Evolutionary conservation across 2,888 invertebrate genomes (phyloP), one percentile per base, ranked within the genome.

Genomic region (Harpalus rufipes): DNA sequence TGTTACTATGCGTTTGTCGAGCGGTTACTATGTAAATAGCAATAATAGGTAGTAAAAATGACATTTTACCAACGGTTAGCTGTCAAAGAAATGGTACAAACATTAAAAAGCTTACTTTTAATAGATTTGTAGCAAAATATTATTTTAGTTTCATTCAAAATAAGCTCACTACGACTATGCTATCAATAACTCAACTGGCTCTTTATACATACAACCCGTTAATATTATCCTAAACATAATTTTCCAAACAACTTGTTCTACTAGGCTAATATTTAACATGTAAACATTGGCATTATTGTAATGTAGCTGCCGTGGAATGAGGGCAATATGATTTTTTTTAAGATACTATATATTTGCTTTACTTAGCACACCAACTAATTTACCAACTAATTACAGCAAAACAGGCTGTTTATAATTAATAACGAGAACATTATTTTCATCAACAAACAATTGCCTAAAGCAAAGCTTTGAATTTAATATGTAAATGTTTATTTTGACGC

Each of bases 191-290:
- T 68, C 68, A 25, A 63, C 5, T 68, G 39, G 12, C 25, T 68
- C 68, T 12, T 7, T 39, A 7, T 39, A 32, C 25, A 7, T 39
- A 32, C 12, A 63, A 63, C 63, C 10, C 14, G n/a, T 68, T 10
- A 68, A 68, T 14, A 14, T 68, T 39, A 68, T 25, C 1, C 39
- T 7, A 7, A 68, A 6, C 25, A 16, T 63, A 63, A 25, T 63
- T 59, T 25, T 63, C 63, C 63, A 63, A 63, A 68, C 14, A 68
- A 68, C 14, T 32, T 68, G 14, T 39, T 68, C 39, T 7, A 2
- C n/a, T 68, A 6, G 1, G 68, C 68, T 68, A 68, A 68, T 68
- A 39, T 68, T 68, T 68, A 32, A 68, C 32, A 32, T 39, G 68
- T 39, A 68, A 68, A 68, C 68, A 68, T 39, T 32, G n/a, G 7